Conservation (phyloP, 2,113 vertebrate species). For the Colius striatus region DNA sequence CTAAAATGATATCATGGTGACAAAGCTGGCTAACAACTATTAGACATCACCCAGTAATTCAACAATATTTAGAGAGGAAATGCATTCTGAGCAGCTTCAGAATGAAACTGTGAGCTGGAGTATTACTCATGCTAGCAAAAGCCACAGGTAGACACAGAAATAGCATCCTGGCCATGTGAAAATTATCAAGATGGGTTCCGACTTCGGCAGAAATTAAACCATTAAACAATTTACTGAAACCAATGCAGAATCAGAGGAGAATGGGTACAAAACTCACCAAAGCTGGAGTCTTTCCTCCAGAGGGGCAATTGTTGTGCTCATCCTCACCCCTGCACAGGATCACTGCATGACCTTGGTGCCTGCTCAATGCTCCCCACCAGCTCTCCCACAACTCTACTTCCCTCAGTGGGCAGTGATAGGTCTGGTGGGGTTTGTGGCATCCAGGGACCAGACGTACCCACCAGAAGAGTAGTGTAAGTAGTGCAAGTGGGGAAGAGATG, state of each 20-base stretch:
- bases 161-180: background rate
- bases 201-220: background rate
- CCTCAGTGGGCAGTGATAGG: background rate
- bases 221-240: background rate
- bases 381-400: rapidly evolving
- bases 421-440: rapidly evolving
- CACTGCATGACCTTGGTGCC: background rate
- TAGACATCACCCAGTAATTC: background rate
- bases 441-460: background rate
- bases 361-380: background rate
- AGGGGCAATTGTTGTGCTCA: background rate
- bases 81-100: background rate
- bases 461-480: background rate
- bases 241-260: background rate
- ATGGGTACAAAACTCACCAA: background rate
- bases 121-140: background rate
- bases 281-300: background rate
- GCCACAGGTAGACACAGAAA: background rate
- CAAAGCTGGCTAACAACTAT: background rate
- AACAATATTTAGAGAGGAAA: background rate
- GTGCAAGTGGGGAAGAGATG: rapidly evolving
- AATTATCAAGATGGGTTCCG: background rate
- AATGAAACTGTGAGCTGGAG: background rate
- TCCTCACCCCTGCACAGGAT: background rate
- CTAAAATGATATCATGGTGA: background rate